Percentiles rank a stretch among this genome's conserved stretches.
These are phyloP conservation scores for Periphyllus acericola DNA, from an alignment of 2,888 invertebrate genomes.

Conservation along the genomic window DNA sequence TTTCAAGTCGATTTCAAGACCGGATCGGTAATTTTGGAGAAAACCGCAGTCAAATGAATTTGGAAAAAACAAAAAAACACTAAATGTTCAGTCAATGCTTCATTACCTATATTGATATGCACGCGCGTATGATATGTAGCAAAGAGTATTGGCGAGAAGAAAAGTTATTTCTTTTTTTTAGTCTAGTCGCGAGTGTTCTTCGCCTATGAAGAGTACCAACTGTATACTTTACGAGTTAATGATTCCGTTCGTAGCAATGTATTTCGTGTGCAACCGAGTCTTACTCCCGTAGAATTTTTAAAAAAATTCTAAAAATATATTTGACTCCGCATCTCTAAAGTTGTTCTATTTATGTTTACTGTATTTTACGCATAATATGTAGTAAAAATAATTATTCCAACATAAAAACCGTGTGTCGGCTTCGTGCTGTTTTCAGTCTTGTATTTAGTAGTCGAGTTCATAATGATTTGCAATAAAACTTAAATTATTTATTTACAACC, in stretches of 20 bases:
- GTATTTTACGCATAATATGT: background rate
- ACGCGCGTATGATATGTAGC: no score
- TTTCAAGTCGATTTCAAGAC: no score
- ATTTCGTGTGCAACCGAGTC: background rate
- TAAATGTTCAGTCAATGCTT: no score
- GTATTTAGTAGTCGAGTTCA: background rate
- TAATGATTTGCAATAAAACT: conserved; percentile 3
- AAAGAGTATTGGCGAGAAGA: no score
- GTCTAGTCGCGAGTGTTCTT: no score
- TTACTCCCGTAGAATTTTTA: background rate
- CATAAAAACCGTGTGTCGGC: background rate
- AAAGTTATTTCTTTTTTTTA: no score
- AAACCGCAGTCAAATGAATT: no score
- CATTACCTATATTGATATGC: no score
- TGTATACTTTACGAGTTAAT: background rate
- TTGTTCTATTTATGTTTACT: background rate
- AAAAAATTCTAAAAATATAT: background rate
- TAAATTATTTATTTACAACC: conserved; percentile 5
- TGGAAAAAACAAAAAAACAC: no score
- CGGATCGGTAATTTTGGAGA: no score
- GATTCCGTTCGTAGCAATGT: background rate
- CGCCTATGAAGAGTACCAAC: no score
- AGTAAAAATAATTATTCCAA: conserved; percentile 8
- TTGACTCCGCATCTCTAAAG: background rate
- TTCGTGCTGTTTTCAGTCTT: no score